Evolutionary conservation across 2,797 vertebrate species (phyloP).

Genomic region (Neosilurus mollespiculum): DNA sequence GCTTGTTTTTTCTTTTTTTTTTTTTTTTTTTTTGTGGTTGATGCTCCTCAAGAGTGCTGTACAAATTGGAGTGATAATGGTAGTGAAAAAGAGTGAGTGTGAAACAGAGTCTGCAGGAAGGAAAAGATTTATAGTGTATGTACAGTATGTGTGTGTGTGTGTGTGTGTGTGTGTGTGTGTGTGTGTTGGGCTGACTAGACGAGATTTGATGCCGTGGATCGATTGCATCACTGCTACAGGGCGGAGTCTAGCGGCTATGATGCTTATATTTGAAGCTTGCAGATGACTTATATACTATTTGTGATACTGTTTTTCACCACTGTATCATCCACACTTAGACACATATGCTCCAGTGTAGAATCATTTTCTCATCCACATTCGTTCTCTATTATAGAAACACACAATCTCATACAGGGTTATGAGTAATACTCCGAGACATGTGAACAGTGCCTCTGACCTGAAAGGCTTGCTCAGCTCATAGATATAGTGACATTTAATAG

Average conservation of each 20-base stretch:
- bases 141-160: background rate
- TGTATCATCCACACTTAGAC: background rate
- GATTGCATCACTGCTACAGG: conserved; percentile 25
- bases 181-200: background rate
- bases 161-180: background rate
- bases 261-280: conserved; percentile 10
- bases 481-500: conserved; percentile 13
- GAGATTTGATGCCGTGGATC: conserved; percentile 12
- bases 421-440: background rate
- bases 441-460: conserved; percentile 1
- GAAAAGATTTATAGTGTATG: conserved; percentile 1
- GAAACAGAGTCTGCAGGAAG: background rate
- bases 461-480: conserved; percentile 11
- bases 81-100: background rate
- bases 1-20: background rate
- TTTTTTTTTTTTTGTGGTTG: background rate
- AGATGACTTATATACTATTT: conserved; percentile 1
- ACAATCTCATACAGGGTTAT: background rate
- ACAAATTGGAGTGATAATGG: background rate
- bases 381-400: background rate
- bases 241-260: background rate
- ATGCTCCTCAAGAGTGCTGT: background rate
- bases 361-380: conserved; percentile 11
- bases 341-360: background rate
- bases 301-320: background rate